Conservation (phyloP, 2,113 vertebrate genomes). For the Sceloporus undulatus region DNA sequence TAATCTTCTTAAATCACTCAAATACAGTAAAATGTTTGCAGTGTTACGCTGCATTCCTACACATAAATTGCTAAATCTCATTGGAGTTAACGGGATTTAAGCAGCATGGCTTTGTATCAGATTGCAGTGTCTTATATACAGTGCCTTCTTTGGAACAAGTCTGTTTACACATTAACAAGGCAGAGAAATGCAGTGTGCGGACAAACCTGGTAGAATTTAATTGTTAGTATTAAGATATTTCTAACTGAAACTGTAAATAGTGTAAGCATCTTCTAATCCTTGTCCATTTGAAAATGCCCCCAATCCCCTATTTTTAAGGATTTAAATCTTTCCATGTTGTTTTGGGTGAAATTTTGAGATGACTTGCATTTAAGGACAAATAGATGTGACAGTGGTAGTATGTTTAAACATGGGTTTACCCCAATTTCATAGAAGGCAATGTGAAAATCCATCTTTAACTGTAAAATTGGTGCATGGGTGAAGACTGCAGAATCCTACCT, state of each 20-base stretch:
- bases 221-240: not conserved
- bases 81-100: not conserved
- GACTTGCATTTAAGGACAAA: constrained; percentile 16
- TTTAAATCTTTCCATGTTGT: constrained; percentile 39
- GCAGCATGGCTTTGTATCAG: not conserved
- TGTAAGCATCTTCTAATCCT: not conserved
- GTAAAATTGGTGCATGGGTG: not conserved
- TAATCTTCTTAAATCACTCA: constrained; percentile 58
- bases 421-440: not conserved
- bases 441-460: not conserved
- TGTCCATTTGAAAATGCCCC: constrained; percentile 14
- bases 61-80: constrained; percentile 5
- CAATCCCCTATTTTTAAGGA: constrained; percentile 20
- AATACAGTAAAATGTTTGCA: constrained; percentile 65
- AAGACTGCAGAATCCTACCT: not conserved
- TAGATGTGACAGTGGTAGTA: constrained; percentile 8
- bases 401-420: not conserved
- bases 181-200: not conserved
- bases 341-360: not conserved
- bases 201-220: not conserved
- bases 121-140: constrained; percentile 19
- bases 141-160: constrained; percentile 22
- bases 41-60: constrained; percentile 20
- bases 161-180: constrained; percentile 21
- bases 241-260: constrained; percentile 9